phyloP scores from a whole-genome alignment of 2,888 invertebrate genomes.

The Diogma glabrata region DNA sequence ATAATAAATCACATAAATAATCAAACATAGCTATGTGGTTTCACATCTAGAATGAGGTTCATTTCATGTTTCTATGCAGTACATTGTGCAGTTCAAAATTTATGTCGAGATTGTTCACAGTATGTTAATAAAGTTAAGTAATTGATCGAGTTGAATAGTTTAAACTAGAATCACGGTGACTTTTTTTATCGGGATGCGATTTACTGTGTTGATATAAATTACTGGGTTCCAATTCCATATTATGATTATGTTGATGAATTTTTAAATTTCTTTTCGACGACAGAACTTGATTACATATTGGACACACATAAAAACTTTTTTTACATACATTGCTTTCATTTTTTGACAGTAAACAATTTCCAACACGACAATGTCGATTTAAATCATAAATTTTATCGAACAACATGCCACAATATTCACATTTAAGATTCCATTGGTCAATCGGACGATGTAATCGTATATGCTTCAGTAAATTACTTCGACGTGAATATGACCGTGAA shows the following conservation, averaged over 20 bases:
- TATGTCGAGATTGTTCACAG: too few species aligned
- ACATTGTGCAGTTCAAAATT: too few species aligned
- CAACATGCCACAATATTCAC: slow-evolving; percentile 19
- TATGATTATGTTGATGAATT: slow-evolving; percentile 14
- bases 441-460: slow-evolving; percentile 14
- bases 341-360: slow-evolving; percentile 11
- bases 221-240: slow-evolving; percentile 12
- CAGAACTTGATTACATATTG: slow-evolving; percentile 16
- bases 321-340: not conserved
- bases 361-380: slow-evolving; percentile 16
- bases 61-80: too few species aligned
- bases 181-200: slow-evolving; percentile 30
- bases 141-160: too few species aligned
- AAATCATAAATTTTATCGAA: slow-evolving; percentile 19
- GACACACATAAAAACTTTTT: slow-evolving; percentile 16
- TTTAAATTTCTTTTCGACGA: slow-evolving; percentile 16
- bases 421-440: slow-evolving; percentile 19
- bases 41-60: too few species aligned
- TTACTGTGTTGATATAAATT: slow-evolving; percentile 32
- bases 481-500: slow-evolving; percentile 13
- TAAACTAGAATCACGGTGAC: too few species aligned
- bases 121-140: too few species aligned
- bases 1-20: too few species aligned
- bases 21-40: too few species aligned
- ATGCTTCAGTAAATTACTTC: slow-evolving; percentile 15